These are phyloP conservation scores for Basileuterus tristriatus DNA, from an alignment of 2,797 vertebrate species.

Conservation along the genomic window DNA sequence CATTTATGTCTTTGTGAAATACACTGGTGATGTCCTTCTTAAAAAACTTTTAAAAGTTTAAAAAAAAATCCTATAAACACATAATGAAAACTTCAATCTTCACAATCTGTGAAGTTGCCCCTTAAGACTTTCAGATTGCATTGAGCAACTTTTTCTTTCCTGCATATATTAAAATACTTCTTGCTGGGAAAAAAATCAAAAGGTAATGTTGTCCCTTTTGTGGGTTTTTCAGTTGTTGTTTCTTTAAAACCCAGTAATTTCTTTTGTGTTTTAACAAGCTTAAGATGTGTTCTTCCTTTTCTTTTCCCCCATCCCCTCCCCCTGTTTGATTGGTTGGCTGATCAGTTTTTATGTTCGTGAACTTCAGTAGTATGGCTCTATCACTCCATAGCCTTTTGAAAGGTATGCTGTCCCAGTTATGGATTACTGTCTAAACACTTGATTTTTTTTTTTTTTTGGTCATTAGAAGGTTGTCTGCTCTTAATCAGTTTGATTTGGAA, in stretches of 20 bases:
- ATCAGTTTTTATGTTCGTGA: conserved; percentile 63
- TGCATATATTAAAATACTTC: conserved; percentile 49
- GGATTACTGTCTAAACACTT: conserved; percentile 69
- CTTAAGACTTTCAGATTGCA: conserved; percentile 72
- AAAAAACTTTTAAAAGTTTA: conserved; percentile 77
- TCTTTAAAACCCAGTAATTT: conserved; percentile 44
- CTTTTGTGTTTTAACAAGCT: conserved; percentile 41
- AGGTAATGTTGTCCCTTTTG: conserved; percentile 4
- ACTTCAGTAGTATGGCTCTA: conserved; percentile 6
- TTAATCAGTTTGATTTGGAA: conserved; percentile 80
- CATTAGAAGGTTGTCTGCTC: conserved; percentile 67
- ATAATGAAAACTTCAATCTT: conserved; percentile 78
- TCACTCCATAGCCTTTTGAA: conserved; percentile 62
- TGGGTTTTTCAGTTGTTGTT: conserved; percentile 52
- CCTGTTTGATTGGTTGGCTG: conserved; percentile 20
- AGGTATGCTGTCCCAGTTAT: conserved; percentile 50
- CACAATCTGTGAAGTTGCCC: conserved; percentile 84
- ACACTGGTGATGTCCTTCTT: conserved; percentile 88
- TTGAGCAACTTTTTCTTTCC: conserved; percentile 68
- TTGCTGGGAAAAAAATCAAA: conserved; percentile 37
- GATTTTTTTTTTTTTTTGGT: conserved; percentile 50
- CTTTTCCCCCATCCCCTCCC: background rate
- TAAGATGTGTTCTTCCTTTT: conserved; percentile 12
- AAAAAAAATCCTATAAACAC: conserved; percentile 65
- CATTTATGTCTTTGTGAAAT: conserved; percentile 86